phyloP scores from a whole-genome alignment of 2,797 vertebrate genomes.

The Threskiornis aethiopicus region DNA sequence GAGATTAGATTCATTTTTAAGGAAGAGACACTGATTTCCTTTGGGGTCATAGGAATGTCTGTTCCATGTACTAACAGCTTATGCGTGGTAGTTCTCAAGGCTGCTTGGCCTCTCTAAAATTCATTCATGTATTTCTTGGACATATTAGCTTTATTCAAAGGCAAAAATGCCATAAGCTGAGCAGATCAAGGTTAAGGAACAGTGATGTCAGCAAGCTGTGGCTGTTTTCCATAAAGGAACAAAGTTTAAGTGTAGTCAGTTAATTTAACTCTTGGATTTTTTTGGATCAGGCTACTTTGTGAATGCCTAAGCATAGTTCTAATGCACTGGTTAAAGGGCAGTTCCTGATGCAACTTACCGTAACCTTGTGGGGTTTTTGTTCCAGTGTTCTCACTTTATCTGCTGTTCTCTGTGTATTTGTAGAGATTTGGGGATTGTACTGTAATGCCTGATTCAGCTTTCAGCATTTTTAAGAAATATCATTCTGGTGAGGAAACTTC shows the following conservation, averaged over 20 bases:
- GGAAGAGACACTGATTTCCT: background rate
- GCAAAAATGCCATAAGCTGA: background rate
- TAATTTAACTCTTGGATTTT: background rate
- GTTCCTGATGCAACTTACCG: background rate
- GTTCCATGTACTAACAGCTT: rapidly evolving
- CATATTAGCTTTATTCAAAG: rapidly evolving
- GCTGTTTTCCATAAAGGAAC: background rate
- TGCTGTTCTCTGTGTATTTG: background rate
- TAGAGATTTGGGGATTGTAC: background rate
- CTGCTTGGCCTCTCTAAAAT: background rate
- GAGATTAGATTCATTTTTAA: background rate
- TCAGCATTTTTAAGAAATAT: background rate
- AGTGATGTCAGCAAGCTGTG: background rate
- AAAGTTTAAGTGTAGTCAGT: background rate
- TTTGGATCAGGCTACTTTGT: background rate
- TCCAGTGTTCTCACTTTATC: background rate
- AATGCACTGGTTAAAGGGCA: background rate
- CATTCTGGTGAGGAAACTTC: background rate
- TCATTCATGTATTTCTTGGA: rapidly evolving
- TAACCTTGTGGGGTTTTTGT: background rate
- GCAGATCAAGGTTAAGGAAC: background rate
- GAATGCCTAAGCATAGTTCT: background rate
- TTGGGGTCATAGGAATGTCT: background rate
- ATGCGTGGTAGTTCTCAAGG: rapidly evolving
- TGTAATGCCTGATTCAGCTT: background rate